phyloP scores from a whole-genome alignment of 2,113 vertebrate species.

The Odocoileus virginianus region DNA sequence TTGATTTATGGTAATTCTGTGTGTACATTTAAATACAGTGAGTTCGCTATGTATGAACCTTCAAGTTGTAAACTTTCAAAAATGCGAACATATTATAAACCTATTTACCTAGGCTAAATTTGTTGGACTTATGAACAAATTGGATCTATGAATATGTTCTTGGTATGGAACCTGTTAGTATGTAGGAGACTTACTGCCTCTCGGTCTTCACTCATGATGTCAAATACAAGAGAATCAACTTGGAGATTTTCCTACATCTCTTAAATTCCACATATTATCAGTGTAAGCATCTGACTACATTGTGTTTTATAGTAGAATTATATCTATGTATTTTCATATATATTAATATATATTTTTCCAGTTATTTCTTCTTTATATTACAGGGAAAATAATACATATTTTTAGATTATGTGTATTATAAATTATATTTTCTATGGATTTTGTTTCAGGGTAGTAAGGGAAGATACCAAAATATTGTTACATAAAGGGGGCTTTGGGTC shows the following conservation, averaged over 20 bases:
- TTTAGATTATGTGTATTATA: neutral
- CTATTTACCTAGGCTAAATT: neutral
- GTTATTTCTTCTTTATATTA: neutral
- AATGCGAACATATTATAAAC: neutral
- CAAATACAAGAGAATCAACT: neutral
- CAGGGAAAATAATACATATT: neutral
- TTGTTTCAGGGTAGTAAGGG: neutral
- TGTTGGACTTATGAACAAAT: neutral
- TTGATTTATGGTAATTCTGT: neutral
- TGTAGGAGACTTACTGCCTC: neutral
- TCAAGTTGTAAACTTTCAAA: neutral
- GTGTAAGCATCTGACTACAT: neutral
- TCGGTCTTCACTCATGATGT: neutral
- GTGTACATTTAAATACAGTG: neutral
- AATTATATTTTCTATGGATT: neutral
- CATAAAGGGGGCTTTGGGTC: neutral
- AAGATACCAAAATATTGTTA: neutral
- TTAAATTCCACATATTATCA: neutral
- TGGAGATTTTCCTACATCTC: neutral
- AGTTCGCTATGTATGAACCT: neutral
- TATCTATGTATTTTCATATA: neutral
- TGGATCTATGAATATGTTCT: neutral
- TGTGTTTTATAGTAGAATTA: neutral
- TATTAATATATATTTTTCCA: neutral
- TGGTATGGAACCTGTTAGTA: neutral